Percentiles rank a stretch among this genome's conserved stretches.
Evolutionary conservation across 2,797 vertebrate species (phyloP).

Genomic region (Anabas testudineus): DNA sequence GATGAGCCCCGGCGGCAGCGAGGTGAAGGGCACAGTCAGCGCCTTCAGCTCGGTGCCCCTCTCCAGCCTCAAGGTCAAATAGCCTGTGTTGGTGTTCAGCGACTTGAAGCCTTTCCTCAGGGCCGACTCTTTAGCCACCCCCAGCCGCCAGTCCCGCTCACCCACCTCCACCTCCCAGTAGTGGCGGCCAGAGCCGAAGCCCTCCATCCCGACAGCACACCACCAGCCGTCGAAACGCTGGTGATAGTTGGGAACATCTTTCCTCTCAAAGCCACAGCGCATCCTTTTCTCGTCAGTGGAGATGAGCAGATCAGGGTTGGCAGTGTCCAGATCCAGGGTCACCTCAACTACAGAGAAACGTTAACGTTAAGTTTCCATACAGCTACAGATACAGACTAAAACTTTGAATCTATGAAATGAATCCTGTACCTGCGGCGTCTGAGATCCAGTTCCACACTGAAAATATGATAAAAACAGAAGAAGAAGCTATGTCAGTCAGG

Average conservation of each 20-base stretch:
- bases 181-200: conserved; percentile 79
- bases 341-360: conserved; percentile 78
- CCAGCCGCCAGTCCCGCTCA: conserved; percentile 86
- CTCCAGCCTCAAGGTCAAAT: conserved; percentile 85
- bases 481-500: neutral
- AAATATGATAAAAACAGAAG: conserved; percentile 26
- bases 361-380: neutral
- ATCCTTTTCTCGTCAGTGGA: conserved; percentile 81
- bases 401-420: neutral
- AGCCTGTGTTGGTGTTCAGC: conserved; percentile 83
- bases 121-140: conserved; percentile 83
- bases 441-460: conserved; percentile 87
- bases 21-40: conserved; percentile 85
- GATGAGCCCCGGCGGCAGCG: conserved; percentile 79
- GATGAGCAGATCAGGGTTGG: conserved; percentile 86
- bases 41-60: conserved; percentile 86
- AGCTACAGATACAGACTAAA: neutral
- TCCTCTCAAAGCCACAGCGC: conserved; percentile 84
- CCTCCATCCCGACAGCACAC: conserved; percentile 81
- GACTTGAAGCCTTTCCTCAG: conserved; percentile 87
- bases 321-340: conserved; percentile 83
- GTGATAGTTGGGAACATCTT: conserved; percentile 84
- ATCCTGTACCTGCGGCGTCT: conserved; percentile 79
- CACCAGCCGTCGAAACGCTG: conserved; percentile 87
- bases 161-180: conserved; percentile 88